Conservation (phyloP, 2,797 vertebrate genomes). For the Falco biarmicus region DNA sequence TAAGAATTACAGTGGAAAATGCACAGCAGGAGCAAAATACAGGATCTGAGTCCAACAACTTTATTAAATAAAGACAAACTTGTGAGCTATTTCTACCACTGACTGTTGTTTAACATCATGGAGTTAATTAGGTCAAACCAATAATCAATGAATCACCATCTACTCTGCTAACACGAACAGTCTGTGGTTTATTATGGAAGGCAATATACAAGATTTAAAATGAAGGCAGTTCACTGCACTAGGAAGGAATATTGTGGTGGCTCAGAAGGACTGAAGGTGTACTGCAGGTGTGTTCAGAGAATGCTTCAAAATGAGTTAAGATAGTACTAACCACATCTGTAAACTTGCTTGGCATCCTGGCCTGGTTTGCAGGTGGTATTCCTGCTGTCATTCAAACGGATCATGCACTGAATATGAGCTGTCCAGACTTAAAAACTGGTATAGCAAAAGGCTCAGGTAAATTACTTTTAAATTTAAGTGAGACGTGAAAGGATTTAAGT, state of each 20-base stretch:
- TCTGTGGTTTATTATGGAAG: neutral
- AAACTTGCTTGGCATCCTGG: neutral
- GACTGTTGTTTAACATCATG: neutral
- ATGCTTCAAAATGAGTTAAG: neutral
- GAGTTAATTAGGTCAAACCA: conserved; percentile 57
- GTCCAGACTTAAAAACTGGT: neutral
- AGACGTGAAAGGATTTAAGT: neutral
- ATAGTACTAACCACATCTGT: neutral
- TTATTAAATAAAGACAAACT: neutral
- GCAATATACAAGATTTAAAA: neutral
- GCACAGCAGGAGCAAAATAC: neutral
- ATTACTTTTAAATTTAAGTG: neutral
- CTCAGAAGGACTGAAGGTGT: neutral
- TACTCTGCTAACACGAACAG: neutral
- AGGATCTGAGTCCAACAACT: neutral
- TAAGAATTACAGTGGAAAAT: neutral
- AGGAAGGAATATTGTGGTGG: neutral
- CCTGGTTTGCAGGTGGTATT: neutral
- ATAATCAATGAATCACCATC: conserved; percentile 30
- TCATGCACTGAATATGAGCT: neutral
- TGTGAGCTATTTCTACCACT: neutral
- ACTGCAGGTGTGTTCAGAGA: neutral
- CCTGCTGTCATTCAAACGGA: neutral
- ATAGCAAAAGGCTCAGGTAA: neutral
- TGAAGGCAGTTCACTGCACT: neutral